Percentiles rank a stretch among this genome's conserved stretches.
These are phyloP conservation scores for Bruchidius siliquastri DNA, from an alignment of 2,888 invertebrate genomes.

Conservation along the genomic window DNA sequence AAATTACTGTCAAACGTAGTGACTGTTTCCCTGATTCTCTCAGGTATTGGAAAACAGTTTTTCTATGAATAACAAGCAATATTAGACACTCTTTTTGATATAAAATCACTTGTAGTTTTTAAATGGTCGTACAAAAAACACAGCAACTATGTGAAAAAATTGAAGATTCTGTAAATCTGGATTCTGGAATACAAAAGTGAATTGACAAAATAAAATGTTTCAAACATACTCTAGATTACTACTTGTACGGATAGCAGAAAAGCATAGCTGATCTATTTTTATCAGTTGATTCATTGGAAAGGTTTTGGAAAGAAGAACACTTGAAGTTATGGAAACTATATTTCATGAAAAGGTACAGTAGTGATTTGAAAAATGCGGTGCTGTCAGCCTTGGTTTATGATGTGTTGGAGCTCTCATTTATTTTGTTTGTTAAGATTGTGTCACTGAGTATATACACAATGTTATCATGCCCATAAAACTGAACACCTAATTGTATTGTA, in stretches of 20 bases:
- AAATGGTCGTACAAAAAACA: not conserved
- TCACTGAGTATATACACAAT: no score
- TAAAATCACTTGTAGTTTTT: not conserved
- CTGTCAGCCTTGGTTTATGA: no score
- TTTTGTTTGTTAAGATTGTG: no score
- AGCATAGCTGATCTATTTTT: slow-evolving; percentile 6
- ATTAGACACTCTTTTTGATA: not conserved
- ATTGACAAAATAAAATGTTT: not conserved
- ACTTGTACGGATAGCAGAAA: not conserved
- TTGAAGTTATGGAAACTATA: slow-evolving; percentile 44
- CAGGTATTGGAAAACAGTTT: not conserved
- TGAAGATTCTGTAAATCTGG: no score
- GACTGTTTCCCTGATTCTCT: no score
- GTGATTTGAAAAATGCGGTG: no score
- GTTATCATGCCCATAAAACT: no score
- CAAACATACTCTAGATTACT: not conserved
- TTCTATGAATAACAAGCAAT: not conserved
- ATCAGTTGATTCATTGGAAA: slow-evolving; percentile 9
- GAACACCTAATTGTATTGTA: no score
- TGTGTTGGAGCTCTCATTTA: no score
- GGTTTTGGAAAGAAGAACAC: slow-evolving; percentile 3
- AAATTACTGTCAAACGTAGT: no score
- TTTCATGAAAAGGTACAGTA: slow-evolving; percentile 47
- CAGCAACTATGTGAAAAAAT: slow-evolving; percentile 2
- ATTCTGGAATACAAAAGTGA: not conserved